phyloP scores from a whole-genome alignment of 2,797 vertebrate species.

The Heteromormyrus szaboi region DNA sequence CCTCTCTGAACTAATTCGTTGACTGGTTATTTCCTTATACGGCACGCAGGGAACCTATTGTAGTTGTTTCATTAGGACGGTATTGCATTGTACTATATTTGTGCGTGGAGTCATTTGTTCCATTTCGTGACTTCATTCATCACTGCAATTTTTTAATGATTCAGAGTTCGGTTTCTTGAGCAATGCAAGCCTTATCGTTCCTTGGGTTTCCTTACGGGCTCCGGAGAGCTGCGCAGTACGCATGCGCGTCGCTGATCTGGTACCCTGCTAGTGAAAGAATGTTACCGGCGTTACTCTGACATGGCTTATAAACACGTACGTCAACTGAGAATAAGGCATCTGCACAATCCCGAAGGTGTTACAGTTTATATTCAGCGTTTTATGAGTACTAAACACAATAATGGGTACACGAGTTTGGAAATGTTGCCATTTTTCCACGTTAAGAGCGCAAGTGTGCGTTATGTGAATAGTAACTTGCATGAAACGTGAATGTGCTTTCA shows the following conservation, averaged over 20 bases:
- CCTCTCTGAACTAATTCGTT: background rate
- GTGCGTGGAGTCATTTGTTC: background rate
- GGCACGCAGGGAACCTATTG: background rate
- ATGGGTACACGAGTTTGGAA: background rate
- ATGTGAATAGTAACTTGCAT: background rate
- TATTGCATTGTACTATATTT: background rate
- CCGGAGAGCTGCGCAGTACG: background rate
- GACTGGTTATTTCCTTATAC: slow-evolving; percentile 6
- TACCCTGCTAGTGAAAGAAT: slow-evolving; percentile 22
- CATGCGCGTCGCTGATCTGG: slow-evolving; percentile 18
- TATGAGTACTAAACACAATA: background rate
- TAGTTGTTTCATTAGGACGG: background rate
- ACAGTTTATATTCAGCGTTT: background rate
- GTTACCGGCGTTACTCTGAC: slow-evolving; percentile 5
- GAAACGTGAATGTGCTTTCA: background rate
- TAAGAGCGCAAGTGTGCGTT: background rate
- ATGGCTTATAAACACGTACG: background rate
- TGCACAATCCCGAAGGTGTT: background rate
- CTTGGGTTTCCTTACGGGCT: background rate
- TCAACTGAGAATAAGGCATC: background rate
- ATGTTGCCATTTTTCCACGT: background rate
- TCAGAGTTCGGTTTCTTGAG: background rate
- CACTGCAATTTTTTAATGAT: background rate
- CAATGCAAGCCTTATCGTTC: background rate
- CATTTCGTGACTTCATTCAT: background rate